phyloP scores from a whole-genome alignment of 2,888 invertebrate species.

The Acleris literana region DNA sequence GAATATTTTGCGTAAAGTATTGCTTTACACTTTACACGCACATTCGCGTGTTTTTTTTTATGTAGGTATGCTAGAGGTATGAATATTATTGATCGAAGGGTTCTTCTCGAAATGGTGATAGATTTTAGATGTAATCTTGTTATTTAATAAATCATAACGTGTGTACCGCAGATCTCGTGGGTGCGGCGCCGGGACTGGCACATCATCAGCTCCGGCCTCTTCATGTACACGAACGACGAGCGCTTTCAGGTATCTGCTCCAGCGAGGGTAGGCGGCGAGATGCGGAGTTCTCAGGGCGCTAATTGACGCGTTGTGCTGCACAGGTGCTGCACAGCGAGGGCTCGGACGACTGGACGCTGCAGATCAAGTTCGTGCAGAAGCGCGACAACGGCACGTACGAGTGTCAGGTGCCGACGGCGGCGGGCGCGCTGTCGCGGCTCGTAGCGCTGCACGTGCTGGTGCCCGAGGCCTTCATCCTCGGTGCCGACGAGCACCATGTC shows the following conservation, averaged over 20 bases:
- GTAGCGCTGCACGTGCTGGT: slow-evolving; percentile 94
- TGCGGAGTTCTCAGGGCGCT: too few relatives aligned
- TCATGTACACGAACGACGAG: slow-evolving; percentile 96
- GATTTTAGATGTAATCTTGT: neutral
- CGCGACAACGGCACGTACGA: slow-evolving; percentile 96
- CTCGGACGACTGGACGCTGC: slow-evolving; percentile 95
- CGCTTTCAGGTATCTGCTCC: slow-evolving; percentile 83
- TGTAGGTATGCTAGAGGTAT: too few relatives aligned
- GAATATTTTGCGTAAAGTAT: too few relatives aligned
- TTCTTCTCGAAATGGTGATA: neutral
- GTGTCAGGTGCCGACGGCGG: slow-evolving; percentile 94
- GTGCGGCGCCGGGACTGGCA: slow-evolving; percentile 96
- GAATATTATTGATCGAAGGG: too few relatives aligned
- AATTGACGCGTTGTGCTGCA: neutral
- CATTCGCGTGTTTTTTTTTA: too few relatives aligned
- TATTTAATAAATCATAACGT: neutral
- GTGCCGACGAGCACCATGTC: slow-evolving; percentile 94
- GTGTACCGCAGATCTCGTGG: slow-evolving; percentile 91
- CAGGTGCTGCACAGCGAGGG: slow-evolving; percentile 91
- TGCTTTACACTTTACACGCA: too few relatives aligned
- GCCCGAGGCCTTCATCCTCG: slow-evolving; percentile 94
- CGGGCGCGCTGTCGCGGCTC: slow-evolving; percentile 93
- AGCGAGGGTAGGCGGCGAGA: neutral
- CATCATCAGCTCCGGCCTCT: slow-evolving; percentile 94
- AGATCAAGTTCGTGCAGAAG: slow-evolving; percentile 95